Conservation (phyloP, 2,113 vertebrate genomes). For the Motacilla alba region DNA sequence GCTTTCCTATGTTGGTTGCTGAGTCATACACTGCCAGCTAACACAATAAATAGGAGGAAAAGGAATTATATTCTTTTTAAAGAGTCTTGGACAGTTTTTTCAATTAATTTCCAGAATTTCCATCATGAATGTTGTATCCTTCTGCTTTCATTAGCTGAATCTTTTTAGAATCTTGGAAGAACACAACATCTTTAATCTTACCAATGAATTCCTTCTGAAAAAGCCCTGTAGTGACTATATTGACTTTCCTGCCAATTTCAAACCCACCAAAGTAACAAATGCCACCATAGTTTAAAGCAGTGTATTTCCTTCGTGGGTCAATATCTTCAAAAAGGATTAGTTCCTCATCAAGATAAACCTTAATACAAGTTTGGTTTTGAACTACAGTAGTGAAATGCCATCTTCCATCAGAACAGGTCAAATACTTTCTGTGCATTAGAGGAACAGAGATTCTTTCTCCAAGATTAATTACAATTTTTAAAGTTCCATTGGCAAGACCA, state of each 20-base stretch:
- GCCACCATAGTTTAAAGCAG: conserved; percentile 81
- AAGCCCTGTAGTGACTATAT: conserved; percentile 72
- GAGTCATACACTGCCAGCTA: not conserved
- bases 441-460: conserved; percentile 77
- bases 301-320: conserved; percentile 80
- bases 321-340: conserved; percentile 76
- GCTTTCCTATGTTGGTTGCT: not conserved
- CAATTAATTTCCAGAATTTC: conserved; percentile 57
- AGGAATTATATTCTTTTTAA: not conserved
- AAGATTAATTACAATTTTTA: conserved; percentile 85
- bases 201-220: conserved; percentile 81
- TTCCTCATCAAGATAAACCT: conserved; percentile 72
- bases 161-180: conserved; percentile 81
- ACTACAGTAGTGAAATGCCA: conserved; percentile 75
- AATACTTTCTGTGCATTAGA: conserved; percentile 48
- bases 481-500: conserved; percentile 72
- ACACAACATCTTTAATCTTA: conserved; percentile 78
- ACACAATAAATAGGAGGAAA: not conserved
- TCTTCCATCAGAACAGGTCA: conserved; percentile 67
- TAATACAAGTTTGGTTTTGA: conserved; percentile 79
- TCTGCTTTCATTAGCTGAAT: conserved; percentile 74
- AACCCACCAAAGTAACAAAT: conserved; percentile 85
- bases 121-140: conserved; percentile 81
- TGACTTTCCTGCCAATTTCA: conserved; percentile 75
- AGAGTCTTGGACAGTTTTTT: not conserved